phyloP scores from a whole-genome alignment of 2,113 vertebrate species.

The Stegastes partitus region DNA sequence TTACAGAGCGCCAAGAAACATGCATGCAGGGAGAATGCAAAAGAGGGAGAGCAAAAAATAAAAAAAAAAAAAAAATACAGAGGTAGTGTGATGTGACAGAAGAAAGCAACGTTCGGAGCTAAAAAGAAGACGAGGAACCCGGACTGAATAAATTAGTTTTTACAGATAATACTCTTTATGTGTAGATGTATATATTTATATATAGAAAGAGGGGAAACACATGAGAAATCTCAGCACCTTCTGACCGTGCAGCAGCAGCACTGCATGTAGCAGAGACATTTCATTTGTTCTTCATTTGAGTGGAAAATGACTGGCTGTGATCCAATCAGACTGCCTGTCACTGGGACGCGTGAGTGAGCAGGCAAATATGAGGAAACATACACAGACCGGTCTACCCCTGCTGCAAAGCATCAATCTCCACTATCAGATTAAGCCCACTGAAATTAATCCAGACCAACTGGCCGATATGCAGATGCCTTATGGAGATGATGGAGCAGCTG shows the following conservation, averaged over 20 bases:
- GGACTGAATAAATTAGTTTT: conserved; percentile 10
- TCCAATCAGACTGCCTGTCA: conserved; percentile 74
- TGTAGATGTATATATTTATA: not conserved
- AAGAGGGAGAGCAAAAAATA: conserved; percentile 34
- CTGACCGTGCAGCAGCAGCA: conserved; percentile 48
- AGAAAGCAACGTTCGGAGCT: conserved; percentile 22
- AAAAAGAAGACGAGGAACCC: conserved; percentile 12
- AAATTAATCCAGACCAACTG: conserved; percentile 67
- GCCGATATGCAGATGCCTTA: conserved; percentile 53
- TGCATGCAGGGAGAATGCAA: conserved; percentile 49
- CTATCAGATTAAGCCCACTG: conserved; percentile 67
- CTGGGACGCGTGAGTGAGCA: conserved; percentile 46
- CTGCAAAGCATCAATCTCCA: conserved; percentile 66
- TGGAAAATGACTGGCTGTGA: conserved; percentile 75
- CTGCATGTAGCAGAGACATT: conserved; percentile 57
- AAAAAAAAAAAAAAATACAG: conserved; percentile 23
- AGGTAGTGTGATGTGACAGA: not conserved
- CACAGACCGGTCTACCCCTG: conserved; percentile 44
- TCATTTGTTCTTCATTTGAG: conserved; percentile 76
- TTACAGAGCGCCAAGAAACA: conserved; percentile 72
- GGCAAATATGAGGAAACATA: conserved; percentile 52
- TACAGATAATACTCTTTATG: not conserved
- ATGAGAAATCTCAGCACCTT: conserved; percentile 23
- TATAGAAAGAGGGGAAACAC: not conserved
- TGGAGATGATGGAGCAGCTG: conserved; percentile 58